phyloP scores from a whole-genome alignment of 2,888 invertebrate genomes.

The Drosophila merina region DNA sequence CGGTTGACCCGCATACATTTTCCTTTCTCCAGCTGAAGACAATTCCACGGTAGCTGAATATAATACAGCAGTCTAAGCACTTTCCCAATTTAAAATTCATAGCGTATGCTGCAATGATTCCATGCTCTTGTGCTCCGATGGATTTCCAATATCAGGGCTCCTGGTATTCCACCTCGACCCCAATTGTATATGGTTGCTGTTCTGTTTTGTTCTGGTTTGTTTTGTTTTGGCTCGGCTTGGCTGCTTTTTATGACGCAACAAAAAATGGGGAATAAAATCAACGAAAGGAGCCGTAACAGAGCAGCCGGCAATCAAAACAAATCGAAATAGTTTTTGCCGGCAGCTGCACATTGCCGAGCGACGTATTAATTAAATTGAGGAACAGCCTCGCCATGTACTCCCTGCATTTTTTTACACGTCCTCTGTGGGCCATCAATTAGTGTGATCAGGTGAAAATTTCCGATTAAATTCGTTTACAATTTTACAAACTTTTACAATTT shows the following conservation, averaged over 20 bases:
- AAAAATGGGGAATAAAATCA: constrained; percentile 7
- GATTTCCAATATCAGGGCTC: constrained; percentile 26
- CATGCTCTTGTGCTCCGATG: constrained; percentile 23
- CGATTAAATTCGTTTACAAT: not conserved
- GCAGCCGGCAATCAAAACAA: constrained; percentile 48
- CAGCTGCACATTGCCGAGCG: constrained; percentile 63
- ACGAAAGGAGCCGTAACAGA: constrained; percentile 20
- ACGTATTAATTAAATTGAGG: constrained; percentile 67
- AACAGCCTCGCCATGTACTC: constrained; percentile 17
- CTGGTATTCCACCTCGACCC: constrained; percentile 57
- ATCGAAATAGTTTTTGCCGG: constrained; percentile 64
- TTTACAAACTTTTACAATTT: not conserved
- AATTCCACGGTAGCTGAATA: constrained; percentile 1
- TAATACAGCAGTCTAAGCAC: not conserved
- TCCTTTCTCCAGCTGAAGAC: not conserved
- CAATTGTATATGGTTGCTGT: constrained; percentile 50
- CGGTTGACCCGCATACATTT: constrained; percentile 4
- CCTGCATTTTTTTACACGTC: constrained; percentile 3
- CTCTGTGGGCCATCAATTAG: not conserved
- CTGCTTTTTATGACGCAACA: constrained; percentile 52
- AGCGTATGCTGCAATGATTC: constrained; percentile 36
- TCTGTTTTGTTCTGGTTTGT: constrained; percentile 10
- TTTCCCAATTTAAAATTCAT: constrained; percentile 36
- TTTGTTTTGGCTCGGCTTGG: constrained; percentile 43
- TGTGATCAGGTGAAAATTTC: too few species aligned